Percentiles rank a stretch among this genome's conserved stretches.
These are phyloP conservation scores for Protaetia brevitarsis DNA, from an alignment of 1,140 invertebrate species.

Conservation along the genomic window DNA sequence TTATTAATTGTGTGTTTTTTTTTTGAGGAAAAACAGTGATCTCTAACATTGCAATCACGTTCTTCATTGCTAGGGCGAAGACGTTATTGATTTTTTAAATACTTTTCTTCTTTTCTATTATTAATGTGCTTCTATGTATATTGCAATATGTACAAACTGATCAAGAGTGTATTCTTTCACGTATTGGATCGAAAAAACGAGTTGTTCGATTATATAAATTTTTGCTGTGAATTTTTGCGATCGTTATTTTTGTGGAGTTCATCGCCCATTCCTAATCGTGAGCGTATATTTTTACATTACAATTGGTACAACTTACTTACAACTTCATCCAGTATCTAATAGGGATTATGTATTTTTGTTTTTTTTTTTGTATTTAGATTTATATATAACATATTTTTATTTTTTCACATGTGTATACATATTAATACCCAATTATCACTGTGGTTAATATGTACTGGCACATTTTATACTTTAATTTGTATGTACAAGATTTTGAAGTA, in stretches of 20 bases:
- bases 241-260: not conserved
- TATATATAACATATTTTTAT: slow-evolving; percentile 10
- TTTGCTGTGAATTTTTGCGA: slow-evolving; percentile 12
- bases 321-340: not conserved
- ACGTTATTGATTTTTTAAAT: not conserved
- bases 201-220: not conserved
- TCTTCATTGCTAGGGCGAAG: not conserved
- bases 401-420: slow-evolving; percentile 14
- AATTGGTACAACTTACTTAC: not conserved
- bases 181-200: not conserved
- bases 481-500: slow-evolving; percentile 22
- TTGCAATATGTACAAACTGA: slow-evolving; percentile 15
- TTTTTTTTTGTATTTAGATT: slow-evolving; percentile 13
- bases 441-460: not conserved
- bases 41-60: not conserved
- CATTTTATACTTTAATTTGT: slow-evolving; percentile 3
- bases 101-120: not conserved
- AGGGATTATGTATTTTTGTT: not conserved
- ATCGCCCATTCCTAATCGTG: not conserved
- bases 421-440: not conserved
- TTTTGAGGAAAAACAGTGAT: slow-evolving; percentile 1
- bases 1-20: slow-evolving; percentile 18
- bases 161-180: slow-evolving; percentile 14
- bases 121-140: slow-evolving; percentile 9
- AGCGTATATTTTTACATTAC: not conserved